phyloP scores from a whole-genome alignment of 2,113 vertebrate species.

The Oplegnathus fasciatus region DNA sequence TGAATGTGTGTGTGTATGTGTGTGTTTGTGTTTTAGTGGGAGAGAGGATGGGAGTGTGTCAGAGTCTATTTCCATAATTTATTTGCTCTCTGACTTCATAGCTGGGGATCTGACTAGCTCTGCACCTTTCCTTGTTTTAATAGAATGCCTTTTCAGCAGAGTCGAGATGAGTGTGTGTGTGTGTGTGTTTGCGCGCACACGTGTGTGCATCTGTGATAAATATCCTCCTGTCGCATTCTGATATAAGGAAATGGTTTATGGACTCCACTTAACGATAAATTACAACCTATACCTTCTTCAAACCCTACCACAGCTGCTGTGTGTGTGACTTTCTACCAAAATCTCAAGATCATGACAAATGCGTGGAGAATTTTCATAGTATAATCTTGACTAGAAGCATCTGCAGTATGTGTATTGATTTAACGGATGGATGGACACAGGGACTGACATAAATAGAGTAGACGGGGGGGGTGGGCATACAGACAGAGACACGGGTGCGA shows the following conservation, averaged over 20 bases:
- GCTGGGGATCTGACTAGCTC: constrained; percentile 60
- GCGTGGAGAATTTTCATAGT: constrained; percentile 60
- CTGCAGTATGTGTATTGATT: constrained; percentile 67
- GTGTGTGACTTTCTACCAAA: constrained; percentile 36
- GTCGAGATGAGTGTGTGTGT: constrained; percentile 9
- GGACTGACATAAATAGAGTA: constrained; percentile 56
- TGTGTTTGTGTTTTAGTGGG: constrained; percentile 40
- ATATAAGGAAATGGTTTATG: constrained; percentile 80
- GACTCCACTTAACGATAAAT: constrained; percentile 76
- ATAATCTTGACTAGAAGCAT: constrained; percentile 50
- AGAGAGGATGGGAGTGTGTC: constrained; percentile 31
- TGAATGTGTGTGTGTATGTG: constrained; percentile 12
- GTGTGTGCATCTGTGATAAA: constrained; percentile 62
- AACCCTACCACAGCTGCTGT: constrained; percentile 30
- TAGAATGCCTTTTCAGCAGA: constrained; percentile 72
- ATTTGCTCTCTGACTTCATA: constrained; percentile 75
- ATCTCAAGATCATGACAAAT: constrained; percentile 66
- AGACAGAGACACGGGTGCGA: constrained; percentile 13
- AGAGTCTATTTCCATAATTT: constrained; percentile 73
- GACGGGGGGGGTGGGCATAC: constrained; percentile 8
- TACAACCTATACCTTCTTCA: constrained; percentile 53
- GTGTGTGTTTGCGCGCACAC: not conserved
- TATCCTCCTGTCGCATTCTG: constrained; percentile 62
- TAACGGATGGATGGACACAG: constrained; percentile 58
- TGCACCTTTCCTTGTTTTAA: constrained; percentile 75